phyloP scores from a whole-genome alignment of 2,888 invertebrate genomes.

The Anaspis maculata region DNA sequence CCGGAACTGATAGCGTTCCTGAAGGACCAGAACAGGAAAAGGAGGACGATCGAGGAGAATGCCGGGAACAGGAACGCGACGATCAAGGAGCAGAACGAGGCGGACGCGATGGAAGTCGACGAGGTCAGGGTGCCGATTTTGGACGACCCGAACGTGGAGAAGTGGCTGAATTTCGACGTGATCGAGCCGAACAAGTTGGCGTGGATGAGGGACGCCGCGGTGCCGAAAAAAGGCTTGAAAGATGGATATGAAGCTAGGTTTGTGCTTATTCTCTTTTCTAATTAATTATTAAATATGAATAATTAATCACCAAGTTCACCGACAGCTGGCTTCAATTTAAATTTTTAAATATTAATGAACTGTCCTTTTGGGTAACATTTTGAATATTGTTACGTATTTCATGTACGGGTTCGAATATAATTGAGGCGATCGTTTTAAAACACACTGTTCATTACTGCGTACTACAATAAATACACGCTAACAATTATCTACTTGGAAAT shows the following conservation, averaged over 20 bases:
- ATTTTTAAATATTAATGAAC: too few species aligned
- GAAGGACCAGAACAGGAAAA: conserved; percentile 42
- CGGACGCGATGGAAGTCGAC: conserved; percentile 26
- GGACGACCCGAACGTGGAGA: conserved; percentile 52
- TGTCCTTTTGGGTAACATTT: too few species aligned
- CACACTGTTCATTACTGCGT: too few species aligned
- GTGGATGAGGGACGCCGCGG: conserved; percentile 72
- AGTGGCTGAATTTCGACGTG: conserved; percentile 81
- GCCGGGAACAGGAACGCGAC: conserved; percentile 21
- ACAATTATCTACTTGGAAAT: too few species aligned
- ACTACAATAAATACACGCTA: too few species aligned
- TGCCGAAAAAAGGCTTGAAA: conserved; percentile 47
- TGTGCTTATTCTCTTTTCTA: too few species aligned
- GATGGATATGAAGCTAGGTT: conserved; percentile 67
- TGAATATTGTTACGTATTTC: too few species aligned
- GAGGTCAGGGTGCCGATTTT: conserved; percentile 49
- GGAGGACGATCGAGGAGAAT: conserved; percentile 18
- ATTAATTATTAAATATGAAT: too few species aligned
- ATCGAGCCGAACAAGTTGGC: conserved; percentile 79
- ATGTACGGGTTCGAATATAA: too few species aligned
- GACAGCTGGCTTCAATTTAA: too few species aligned
- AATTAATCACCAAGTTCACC: too few species aligned
- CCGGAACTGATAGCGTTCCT: conserved; percentile 62
- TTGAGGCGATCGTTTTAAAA: too few species aligned
- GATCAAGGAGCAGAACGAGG: conserved; percentile 38